Conservation (phyloP, 2,888 invertebrate species). For the Cryptocheilus praepositus region DNA sequence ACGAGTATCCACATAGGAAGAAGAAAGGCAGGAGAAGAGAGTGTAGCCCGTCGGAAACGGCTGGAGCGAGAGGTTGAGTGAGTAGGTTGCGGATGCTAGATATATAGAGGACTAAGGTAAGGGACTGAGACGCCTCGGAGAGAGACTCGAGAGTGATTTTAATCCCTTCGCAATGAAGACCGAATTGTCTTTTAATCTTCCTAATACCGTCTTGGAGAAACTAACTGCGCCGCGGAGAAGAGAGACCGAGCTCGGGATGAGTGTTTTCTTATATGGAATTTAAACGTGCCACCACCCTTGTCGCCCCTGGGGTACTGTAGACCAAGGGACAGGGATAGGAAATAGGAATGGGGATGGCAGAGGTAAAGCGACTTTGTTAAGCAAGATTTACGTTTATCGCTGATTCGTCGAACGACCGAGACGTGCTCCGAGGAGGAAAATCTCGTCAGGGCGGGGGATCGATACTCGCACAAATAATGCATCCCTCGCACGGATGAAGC, state of each 20-base stretch:
- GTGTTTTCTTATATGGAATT: constrained; percentile 27
- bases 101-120: too few relatives aligned
- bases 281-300: not conserved
- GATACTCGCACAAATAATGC: constrained; percentile 39
- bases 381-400: constrained; percentile 35
- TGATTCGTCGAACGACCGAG: constrained; percentile 24
- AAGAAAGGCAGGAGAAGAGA: not conserved
- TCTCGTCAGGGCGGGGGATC: constrained; percentile 29
- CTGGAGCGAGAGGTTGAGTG: constrained; percentile 1
- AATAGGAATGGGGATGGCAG: constrained; percentile 2
- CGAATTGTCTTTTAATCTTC: constrained; percentile 55
- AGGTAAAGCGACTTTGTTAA: constrained; percentile 30
- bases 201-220: constrained; percentile 33
- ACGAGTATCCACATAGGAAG: not conserved
- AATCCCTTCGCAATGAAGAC: constrained; percentile 48
- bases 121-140: constrained; percentile 13
- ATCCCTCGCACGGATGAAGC: constrained; percentile 41
- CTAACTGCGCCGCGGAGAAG: constrained; percentile 23
- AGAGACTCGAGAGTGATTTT: constrained; percentile 39
- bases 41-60: not conserved
- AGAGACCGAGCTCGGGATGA: not conserved
- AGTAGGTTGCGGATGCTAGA: constrained; percentile 2
- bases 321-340: not conserved
- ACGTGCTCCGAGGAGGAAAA: constrained; percentile 13
- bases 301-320: not conserved